Conservation (phyloP, 2,888 invertebrate genomes). For the Andrena camellia region DNA sequence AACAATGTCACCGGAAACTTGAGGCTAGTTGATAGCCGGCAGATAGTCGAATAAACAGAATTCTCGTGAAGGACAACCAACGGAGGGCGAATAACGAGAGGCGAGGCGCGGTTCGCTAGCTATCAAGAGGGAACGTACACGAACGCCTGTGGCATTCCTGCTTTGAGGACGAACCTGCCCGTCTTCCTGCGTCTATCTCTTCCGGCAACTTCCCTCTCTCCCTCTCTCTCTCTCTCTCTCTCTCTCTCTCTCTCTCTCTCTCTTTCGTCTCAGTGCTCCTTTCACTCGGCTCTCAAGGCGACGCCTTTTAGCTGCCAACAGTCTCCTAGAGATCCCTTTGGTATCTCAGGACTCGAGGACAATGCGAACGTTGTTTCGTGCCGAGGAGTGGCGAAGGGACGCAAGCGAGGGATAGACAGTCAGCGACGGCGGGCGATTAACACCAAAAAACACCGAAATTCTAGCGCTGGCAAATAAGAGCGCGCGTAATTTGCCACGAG, state of each 20-base stretch:
- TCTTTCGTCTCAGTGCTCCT: slow-evolving; percentile 14
- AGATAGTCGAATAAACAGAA: slow-evolving; percentile 57
- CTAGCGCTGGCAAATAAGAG: slow-evolving; percentile 31
- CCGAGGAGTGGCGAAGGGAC: background rate
- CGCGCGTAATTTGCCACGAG: slow-evolving; percentile 12
- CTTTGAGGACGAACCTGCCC: slow-evolving; percentile 64
- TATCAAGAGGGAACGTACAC: slow-evolving; percentile 48
- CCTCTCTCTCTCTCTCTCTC: slow-evolving; percentile 17
- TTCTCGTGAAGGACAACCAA: slow-evolving; percentile 43
- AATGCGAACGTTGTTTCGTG: slow-evolving; percentile 33
- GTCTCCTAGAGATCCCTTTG: slow-evolving; percentile 31
- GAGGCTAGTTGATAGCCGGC: slow-evolving; percentile 48
- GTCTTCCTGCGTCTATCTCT: slow-evolving; percentile 51
- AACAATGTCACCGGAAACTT: slow-evolving; percentile 45
- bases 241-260: background rate
- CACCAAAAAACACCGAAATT: slow-evolving; percentile 42
- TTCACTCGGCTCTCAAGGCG: slow-evolving; percentile 41
- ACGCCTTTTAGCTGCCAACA: slow-evolving; percentile 44
- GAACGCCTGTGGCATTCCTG: slow-evolving; percentile 68
- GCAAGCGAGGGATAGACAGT: background rate
- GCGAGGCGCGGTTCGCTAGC: slow-evolving; percentile 24
- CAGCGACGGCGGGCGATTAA: slow-evolving; percentile 15
- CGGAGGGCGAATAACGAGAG: slow-evolving; percentile 52
- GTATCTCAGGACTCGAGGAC: slow-evolving; percentile 29
- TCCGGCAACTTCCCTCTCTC: slow-evolving; percentile 28